These are phyloP conservation scores for Piscicola geometra DNA, from an alignment of 2,888 invertebrate genomes.

Conservation along the genomic window DNA sequence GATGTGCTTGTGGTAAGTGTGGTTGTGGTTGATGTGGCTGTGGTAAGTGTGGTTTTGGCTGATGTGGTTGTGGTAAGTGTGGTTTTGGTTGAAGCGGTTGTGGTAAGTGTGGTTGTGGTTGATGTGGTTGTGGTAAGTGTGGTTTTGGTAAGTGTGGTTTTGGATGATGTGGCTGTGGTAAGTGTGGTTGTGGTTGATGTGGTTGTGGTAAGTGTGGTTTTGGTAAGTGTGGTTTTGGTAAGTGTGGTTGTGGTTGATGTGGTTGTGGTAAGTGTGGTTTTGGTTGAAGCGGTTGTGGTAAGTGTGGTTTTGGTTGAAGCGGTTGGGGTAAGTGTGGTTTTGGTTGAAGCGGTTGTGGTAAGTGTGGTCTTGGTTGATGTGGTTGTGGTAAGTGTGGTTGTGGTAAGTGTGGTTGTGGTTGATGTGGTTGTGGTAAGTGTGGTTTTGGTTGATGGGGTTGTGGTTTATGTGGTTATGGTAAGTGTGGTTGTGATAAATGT, in stretches of 20 bases:
- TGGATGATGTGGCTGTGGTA: not conserved
- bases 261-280: not conserved
- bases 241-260: not conserved
- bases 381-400: not conserved
- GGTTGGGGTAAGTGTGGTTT: not conserved
- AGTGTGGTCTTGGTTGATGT: not conserved
- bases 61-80: no score
- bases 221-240: not conserved
- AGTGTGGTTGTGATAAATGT: no score
- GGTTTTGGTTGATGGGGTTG: no score
- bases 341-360: not conserved
- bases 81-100: no score
- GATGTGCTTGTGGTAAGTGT: no score
- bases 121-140: not conserved
- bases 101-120: not conserved
- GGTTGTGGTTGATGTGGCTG: no score
- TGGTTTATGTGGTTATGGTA: no score
- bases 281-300: not conserved
- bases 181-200: constrained; percentile 5
- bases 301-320: not conserved
- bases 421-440: not conserved
- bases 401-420: not conserved
- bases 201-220: not conserved
- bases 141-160: constrained; percentile 1
- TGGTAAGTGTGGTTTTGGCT: no score